Conservation (phyloP, 2,113 vertebrate species). For the Synodontis membranacea region DNA sequence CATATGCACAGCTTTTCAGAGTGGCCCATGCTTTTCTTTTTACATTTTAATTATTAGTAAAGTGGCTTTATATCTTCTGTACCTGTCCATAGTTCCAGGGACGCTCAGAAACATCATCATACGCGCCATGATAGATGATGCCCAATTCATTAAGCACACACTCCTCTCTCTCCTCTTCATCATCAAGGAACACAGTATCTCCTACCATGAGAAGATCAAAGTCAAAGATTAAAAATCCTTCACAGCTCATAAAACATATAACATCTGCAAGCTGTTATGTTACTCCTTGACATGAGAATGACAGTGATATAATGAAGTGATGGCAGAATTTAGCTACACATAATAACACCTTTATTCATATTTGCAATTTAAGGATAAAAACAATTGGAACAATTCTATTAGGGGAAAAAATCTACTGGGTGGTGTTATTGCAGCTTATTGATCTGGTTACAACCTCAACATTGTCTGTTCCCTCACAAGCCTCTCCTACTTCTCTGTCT, state of each 20-base stretch:
- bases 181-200: constrained; percentile 86
- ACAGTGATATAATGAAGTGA: not conserved
- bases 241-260: not conserved
- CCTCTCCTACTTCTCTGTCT: not conserved
- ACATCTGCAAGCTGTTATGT: not conserved
- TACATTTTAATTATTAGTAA: not conserved
- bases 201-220: constrained; percentile 66
- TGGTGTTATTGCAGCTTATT: not conserved
- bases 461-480: not conserved
- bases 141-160: constrained; percentile 90
- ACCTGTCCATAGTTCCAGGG: constrained; percentile 97
- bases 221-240: not conserved
- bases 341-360: not conserved
- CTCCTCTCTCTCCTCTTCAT: constrained; percentile 83
- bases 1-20: not conserved
- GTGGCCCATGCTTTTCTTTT: not conserved
- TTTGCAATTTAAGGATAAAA: not conserved
- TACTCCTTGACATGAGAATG: not conserved
- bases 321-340: not conserved
- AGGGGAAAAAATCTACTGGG: not conserved
- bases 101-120: constrained; percentile 75
- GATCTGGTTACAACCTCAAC: not conserved
- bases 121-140: constrained; percentile 84
- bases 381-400: not conserved
- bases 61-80: not conserved